Percentiles rank a stretch among this genome's conserved stretches.
Evolutionary conservation across 2,797 vertebrate genomes (phyloP).

Genomic region (Morus bassanus): DNA sequence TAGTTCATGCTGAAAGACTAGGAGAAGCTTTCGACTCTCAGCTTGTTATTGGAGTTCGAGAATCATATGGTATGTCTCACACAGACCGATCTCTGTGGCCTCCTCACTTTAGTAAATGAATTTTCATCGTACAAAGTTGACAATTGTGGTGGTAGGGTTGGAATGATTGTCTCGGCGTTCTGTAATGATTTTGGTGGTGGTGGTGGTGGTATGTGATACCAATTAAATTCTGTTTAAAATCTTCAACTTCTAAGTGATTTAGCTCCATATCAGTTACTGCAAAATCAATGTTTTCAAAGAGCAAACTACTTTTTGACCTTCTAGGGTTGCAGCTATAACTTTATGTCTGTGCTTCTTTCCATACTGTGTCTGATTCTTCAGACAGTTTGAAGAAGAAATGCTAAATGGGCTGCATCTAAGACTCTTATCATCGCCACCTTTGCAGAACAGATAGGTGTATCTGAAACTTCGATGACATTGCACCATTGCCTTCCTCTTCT

Average conservation of each 20-base stretch:
- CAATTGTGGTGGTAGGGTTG: background rate
- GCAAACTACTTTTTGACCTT: background rate
- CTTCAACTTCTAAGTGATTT: background rate
- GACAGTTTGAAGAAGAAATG: background rate
- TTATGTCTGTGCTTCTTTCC: background rate
- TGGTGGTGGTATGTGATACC: background rate
- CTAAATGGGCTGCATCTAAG: background rate
- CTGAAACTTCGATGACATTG: background rate
- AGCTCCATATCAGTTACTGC: background rate
- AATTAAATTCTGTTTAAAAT: background rate
- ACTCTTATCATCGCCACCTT: background rate
- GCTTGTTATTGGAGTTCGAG: constrained; percentile 93
- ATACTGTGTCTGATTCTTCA: background rate
- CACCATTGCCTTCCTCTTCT: background rate
- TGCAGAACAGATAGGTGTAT: background rate
- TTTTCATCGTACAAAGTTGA: background rate
- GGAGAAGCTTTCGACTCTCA: constrained; percentile 97
- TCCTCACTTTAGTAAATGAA: background rate
- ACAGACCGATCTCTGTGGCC: background rate
- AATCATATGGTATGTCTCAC: constrained; percentile 89
- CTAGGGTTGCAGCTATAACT: background rate
- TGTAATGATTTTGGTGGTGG: background rate
- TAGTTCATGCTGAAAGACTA: constrained; percentile 92
- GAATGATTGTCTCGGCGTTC: background rate
- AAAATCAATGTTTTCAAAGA: background rate